Base-by-base conservation (phyloP, 2,113 vertebrate genomes). In the Phylloscopus trochilus region DNA sequence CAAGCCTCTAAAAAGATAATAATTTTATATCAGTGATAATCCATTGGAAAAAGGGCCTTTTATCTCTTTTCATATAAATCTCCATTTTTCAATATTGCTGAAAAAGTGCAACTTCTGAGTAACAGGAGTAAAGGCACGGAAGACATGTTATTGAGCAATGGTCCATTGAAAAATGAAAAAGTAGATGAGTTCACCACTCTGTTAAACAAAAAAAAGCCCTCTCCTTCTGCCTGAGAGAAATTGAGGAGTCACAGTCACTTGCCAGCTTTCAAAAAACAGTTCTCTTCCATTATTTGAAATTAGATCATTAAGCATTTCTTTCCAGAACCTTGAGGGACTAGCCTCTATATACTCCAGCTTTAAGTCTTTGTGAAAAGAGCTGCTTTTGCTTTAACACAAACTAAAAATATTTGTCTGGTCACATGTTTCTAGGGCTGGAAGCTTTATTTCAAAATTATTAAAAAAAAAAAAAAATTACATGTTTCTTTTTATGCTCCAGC, bases 141-240 rank as follows among this genome's bases (percentile, higher is more conserved):
- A 90, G 68, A 83, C 35, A 28, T 58, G 68, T 30, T 93, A 49
- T 80, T 77, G 85, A 93, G 90, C 67, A 95, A 74, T 60, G 43
- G 77, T 33, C 81, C 76, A 80, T 35, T 94, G 90, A 77, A 62
- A 90, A 96, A 93, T 90, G 83, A 86, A 58, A 69, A 92, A 94
- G 23, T 74, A 66, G 79, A 81, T 7, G 18, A 86, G 67, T 60
- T 90, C 83, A 81, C 51, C 70, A 46, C 51, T 83, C 55, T 86
- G 59, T 94, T 80, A 93, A 94, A 93, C 80, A 73, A 85, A 73
- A 85, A 73, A 89, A 93, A 83, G n/a, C 51, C 51, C 37, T 93
- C 20, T 76, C 67, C 46, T 39, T 86, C 82, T 81, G n/a, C 51
- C 75, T 62, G 43, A 88, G 63, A 86, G 72, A 90, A 93, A 88